Percentiles rank a stretch among this genome's conserved stretches.
Conservation (phyloP, 2,888 invertebrate genomes). For the Polydrusus cervinus region DNA sequence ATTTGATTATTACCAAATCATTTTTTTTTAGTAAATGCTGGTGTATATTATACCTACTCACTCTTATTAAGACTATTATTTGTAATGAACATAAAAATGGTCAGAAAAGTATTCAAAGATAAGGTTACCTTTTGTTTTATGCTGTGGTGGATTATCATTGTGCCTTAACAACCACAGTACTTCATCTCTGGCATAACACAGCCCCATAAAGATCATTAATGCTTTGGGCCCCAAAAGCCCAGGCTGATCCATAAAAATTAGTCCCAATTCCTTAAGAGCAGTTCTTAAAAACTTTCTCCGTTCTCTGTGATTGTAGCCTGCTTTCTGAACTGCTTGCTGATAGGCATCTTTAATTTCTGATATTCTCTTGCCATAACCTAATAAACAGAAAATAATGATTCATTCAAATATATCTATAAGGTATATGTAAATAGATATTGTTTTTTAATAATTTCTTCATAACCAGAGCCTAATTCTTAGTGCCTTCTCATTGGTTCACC, state of each 20-base stretch:
- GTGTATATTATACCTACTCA: too few species aligned
- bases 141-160: constrained; percentile 93
- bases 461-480: too few species aligned
- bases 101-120: too few species aligned
- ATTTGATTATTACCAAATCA: too few species aligned
- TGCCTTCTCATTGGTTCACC: too few species aligned
- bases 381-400: constrained; percentile 10
- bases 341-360: constrained; percentile 98
- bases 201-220: constrained; percentile 94
- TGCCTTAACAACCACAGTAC: constrained; percentile 97
- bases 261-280: constrained; percentile 93
- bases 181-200: constrained; percentile 97
- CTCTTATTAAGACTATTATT: too few species aligned
- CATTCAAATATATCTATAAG: too few species aligned
- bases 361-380: constrained; percentile 88
- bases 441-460: too few species aligned
- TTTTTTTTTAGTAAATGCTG: too few species aligned
- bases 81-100: too few species aligned
- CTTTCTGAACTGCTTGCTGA: constrained; percentile 90
- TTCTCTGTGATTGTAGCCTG: constrained; percentile 94
- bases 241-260: constrained; percentile 98
- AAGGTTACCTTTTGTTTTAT: constrained; percentile 81
- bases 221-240: constrained; percentile 98
- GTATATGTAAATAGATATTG: too few species aligned
- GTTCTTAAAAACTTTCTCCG: constrained; percentile 96